Evolutionary conservation across 2,888 invertebrate species (phyloP).

Genomic region (Muscina levida): DNA sequence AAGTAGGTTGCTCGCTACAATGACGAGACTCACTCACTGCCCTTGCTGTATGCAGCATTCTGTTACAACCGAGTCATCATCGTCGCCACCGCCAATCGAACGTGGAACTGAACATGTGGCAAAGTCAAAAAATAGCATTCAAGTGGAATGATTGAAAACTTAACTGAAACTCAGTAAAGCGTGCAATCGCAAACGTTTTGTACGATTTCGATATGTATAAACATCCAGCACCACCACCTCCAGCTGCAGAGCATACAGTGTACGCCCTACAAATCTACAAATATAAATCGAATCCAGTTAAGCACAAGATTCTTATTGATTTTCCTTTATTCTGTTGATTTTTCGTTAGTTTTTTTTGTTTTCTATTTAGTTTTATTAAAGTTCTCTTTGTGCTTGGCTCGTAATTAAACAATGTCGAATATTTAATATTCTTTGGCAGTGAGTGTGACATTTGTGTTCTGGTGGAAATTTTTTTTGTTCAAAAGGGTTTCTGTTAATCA

Average conservation of each 20-base stretch:
- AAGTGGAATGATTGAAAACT: constrained; percentile 65
- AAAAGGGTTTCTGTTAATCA: too few relatives aligned
- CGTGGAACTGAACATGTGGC: neutral
- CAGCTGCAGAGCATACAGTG: constrained; percentile 34
- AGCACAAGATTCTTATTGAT: constrained; percentile 63
- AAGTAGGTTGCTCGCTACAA: too few relatives aligned
- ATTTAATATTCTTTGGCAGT: too few relatives aligned
- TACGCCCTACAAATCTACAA: constrained; percentile 48
- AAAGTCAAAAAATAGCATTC: constrained; percentile 51
- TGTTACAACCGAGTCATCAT: neutral
- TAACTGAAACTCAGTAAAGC: constrained; percentile 60
- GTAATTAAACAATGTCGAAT: too few relatives aligned
- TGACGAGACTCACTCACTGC: neutral
- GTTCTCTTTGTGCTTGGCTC: too few relatives aligned
- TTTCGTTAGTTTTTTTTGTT: neutral
- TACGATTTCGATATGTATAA: neutral
- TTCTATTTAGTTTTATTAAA: neutral
- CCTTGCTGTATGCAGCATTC: neutral
- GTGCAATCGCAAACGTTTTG: constrained; percentile 23
- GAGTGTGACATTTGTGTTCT: too few relatives aligned
- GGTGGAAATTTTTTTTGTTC: too few relatives aligned
- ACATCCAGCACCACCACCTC: neutral
- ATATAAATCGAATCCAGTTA: constrained; percentile 57
- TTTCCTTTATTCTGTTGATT: constrained; percentile 51
- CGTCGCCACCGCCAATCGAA: neutral